These are phyloP conservation scores for Machimus atricapillus DNA, from an alignment of 2,888 invertebrate genomes.

Conservation along the genomic window DNA sequence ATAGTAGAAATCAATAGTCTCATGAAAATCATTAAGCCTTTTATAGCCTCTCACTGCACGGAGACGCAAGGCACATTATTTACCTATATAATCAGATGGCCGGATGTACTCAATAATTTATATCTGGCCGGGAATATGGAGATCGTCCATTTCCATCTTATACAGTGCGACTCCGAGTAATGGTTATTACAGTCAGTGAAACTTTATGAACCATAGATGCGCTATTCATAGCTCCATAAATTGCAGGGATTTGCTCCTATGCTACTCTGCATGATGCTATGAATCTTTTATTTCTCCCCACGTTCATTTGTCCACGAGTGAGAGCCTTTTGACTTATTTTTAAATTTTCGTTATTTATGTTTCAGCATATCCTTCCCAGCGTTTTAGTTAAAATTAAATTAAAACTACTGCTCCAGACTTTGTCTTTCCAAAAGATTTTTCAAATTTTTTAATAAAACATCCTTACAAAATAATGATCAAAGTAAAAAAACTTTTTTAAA, in stretches of 20 bases:
- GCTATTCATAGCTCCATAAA: conserved; percentile 28
- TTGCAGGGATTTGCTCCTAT: conserved; percentile 15
- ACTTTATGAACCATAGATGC: conserved; percentile 32
- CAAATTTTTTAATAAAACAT: background rate
- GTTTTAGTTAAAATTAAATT: background rate
- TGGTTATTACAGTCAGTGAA: conserved; percentile 30
- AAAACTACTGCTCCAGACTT: background rate
- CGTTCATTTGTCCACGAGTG: background rate
- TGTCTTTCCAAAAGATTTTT: background rate
- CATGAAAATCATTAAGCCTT: conserved; percentile 10
- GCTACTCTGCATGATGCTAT: background rate
- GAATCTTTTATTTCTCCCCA: conserved; percentile 19
- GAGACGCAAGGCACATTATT: background rate
- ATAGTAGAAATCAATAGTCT: background rate
- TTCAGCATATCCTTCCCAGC: background rate
- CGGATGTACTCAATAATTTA: conserved; percentile 1
- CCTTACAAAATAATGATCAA: conserved; percentile 1
- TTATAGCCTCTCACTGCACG: background rate
- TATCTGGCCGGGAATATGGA: background rate
- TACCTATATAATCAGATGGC: background rate
- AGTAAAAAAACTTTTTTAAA: background rate
- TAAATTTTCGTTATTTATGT: background rate
- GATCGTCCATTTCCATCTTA: conserved; percentile 30
- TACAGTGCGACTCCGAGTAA: conserved; percentile 16
- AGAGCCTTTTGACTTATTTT: background rate